A percentile compares a stretch with the other conserved stretches of the same genome.
These are phyloP conservation scores for Microdon myrmicae DNA, from an alignment of 2,888 invertebrate species.

Conservation along the genomic window DNA sequence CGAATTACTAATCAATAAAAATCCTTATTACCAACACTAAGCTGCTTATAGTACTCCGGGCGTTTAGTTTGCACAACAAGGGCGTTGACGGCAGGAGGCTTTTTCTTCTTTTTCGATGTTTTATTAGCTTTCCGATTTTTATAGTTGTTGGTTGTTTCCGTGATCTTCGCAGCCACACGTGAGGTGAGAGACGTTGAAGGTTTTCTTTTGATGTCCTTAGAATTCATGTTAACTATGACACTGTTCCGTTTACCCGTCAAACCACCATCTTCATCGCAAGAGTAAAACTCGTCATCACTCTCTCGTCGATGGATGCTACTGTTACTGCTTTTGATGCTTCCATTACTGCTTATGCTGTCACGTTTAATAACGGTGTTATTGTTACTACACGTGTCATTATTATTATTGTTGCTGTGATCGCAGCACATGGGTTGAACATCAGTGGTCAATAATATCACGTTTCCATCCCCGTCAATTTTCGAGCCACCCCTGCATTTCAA, in stretches of 20 bases:
- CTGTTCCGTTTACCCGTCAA: not conserved
- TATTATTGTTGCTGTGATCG: conserved; percentile 53
- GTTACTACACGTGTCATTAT: conserved; percentile 24
- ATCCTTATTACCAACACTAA: conserved; percentile 62
- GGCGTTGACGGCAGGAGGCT: conserved; percentile 52
- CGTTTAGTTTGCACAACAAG: conserved; percentile 51
- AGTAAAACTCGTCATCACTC: conserved; percentile 43
- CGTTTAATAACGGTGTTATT: conserved; percentile 43
- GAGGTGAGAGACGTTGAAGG: conserved; percentile 63
- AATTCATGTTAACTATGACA: conserved; percentile 3
- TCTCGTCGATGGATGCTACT: conserved; percentile 16
- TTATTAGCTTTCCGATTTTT: conserved; percentile 59
- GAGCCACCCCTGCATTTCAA: conserved; percentile 55
- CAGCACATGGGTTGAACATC: conserved; percentile 55
- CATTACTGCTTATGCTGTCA: conserved; percentile 30
- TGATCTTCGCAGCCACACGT: conserved; percentile 63
- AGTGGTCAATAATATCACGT: conserved; percentile 58
- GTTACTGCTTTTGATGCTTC: conserved; percentile 31
- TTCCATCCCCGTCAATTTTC: conserved; percentile 53
- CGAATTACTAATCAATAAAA: conserved; percentile 7
- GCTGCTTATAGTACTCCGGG: conserved; percentile 61
- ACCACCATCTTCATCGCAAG: conserved; percentile 35
- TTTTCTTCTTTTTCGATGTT: conserved; percentile 58
- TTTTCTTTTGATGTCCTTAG: conserved; percentile 38
- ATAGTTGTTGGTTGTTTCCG: conserved; percentile 61